Conservation (phyloP, 2,113 vertebrate species). For the Kobus ellipsiprymnus region DNA sequence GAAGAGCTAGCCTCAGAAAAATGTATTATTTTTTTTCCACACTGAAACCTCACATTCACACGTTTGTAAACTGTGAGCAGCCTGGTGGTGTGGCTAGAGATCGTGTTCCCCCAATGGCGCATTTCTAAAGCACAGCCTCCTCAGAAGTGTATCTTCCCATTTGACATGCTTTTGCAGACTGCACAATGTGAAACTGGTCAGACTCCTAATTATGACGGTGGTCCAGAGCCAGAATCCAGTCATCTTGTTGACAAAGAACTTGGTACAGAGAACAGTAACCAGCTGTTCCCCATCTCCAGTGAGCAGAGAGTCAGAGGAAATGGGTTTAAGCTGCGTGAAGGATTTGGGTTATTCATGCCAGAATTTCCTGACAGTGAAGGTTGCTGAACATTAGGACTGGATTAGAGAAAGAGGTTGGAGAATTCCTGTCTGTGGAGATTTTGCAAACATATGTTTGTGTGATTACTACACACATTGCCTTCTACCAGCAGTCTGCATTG, state of each 20-base stretch:
- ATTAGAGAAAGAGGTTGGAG: constrained; percentile 42
- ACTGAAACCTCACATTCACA: not conserved
- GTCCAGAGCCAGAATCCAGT: constrained; percentile 59
- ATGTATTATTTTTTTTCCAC: not conserved
- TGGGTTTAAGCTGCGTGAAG: constrained; percentile 70
- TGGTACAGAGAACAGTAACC: constrained; percentile 23
- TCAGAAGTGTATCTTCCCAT: not conserved
- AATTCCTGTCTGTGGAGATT: not conserved
- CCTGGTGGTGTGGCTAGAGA: not conserved
- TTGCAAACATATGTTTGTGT: constrained; percentile 34
- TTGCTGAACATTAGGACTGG: constrained; percentile 51
- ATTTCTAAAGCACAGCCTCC: constrained; percentile 10
- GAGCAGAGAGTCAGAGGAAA: constrained; percentile 61
- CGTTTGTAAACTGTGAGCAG: not conserved
- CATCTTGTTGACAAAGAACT: constrained; percentile 50
- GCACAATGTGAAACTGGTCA: constrained; percentile 53
- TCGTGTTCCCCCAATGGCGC: not conserved
- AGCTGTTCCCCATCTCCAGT: constrained; percentile 66
- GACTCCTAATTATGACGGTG: constrained; percentile 48
- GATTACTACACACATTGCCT: not conserved
- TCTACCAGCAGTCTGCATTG: not conserved
- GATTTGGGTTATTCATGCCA: constrained; percentile 68
- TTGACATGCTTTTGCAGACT: constrained; percentile 39
- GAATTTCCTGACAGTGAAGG: constrained; percentile 52
- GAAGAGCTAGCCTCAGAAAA: not conserved